A percentile compares a stretch with the other conserved stretches of the same genome.
These are phyloP conservation scores for Yponomeuta malinellus DNA, from an alignment of 2,888 invertebrate genomes.

Conservation along the genomic window DNA sequence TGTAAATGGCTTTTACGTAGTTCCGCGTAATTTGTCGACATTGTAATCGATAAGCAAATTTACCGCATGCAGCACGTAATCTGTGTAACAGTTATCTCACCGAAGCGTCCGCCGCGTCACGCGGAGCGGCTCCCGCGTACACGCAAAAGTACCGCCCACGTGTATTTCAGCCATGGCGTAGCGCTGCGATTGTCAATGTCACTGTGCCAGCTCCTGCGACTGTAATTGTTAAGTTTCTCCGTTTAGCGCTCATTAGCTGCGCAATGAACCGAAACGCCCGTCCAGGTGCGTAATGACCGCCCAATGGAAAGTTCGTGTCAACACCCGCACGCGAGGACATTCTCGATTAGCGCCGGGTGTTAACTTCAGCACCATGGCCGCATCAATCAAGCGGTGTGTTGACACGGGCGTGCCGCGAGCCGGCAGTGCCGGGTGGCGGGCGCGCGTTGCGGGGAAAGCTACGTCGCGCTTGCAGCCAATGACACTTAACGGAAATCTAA, in stretches of 20 bases:
- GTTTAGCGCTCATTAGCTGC: slow-evolving; percentile 45
- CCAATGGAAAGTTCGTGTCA: slow-evolving; percentile 50
- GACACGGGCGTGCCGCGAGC: slow-evolving; percentile 40
- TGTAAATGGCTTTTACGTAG: neutral
- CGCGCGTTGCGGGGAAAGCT: slow-evolving; percentile 52
- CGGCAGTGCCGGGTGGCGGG: slow-evolving; percentile 27
- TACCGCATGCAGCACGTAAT: neutral
- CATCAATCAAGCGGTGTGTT: slow-evolving; percentile 19
- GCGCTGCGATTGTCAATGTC: slow-evolving; percentile 45
- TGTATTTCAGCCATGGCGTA: slow-evolving; percentile 27
- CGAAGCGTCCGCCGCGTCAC: neutral
- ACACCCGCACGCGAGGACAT: slow-evolving; percentile 27
- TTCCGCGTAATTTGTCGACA: neutral
- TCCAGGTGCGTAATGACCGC: slow-evolving; percentile 36
- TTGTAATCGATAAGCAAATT: neutral
- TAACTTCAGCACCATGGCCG: slow-evolving; percentile 3
- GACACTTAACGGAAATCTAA: slow-evolving; percentile 57
- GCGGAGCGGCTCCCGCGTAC: neutral
- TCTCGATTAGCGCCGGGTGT: slow-evolving; percentile 13
- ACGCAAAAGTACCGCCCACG: slow-evolving; percentile 38
- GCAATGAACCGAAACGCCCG: slow-evolving; percentile 29
- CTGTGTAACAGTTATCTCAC: neutral
- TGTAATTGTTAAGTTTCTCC: slow-evolving; percentile 47
- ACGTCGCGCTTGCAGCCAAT: slow-evolving; percentile 57
- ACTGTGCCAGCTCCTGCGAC: slow-evolving; percentile 48